These are phyloP conservation scores for Donacobius atricapilla DNA, from an alignment of 2,113 vertebrate species.

Conservation along the genomic window DNA sequence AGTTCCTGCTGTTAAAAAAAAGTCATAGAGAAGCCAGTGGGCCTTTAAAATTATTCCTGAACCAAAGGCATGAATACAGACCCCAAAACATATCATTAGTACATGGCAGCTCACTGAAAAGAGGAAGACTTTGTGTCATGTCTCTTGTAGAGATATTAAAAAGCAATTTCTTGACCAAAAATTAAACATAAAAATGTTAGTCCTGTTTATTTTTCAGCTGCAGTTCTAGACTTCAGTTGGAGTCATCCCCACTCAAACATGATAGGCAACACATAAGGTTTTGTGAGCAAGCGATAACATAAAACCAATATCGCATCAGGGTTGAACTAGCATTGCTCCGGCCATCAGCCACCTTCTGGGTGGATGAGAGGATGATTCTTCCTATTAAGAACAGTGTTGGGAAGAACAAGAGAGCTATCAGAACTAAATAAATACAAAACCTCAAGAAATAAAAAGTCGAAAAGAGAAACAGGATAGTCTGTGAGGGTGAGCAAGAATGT, in stretches of 20 bases:
- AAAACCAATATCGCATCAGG: not conserved
- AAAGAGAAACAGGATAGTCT: not conserved
- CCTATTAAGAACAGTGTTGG: not conserved
- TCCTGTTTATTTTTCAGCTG: not conserved
- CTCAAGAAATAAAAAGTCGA: not conserved
- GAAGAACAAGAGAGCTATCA: not conserved
- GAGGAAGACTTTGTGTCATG: not conserved
- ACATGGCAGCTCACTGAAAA: not conserved
- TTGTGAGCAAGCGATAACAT: not conserved
- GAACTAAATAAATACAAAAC: not conserved
- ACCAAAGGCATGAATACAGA: not conserved
- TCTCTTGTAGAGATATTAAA: not conserved
- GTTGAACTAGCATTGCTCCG: not conserved
- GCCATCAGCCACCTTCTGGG: not conserved
- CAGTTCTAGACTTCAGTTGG: not conserved
- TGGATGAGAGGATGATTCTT: not conserved
- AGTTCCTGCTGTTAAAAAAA: not conserved
- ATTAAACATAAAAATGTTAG: not conserved
- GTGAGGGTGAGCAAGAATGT: not conserved
- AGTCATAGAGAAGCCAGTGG: not conserved
- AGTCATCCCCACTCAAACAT: not conserved
- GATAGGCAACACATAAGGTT: not conserved
- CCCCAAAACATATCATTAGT: not conserved
- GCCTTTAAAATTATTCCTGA: not conserved
- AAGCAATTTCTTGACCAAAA: not conserved